phyloP scores from a whole-genome alignment of 2,113 vertebrate species.

The Labeo rohita region DNA sequence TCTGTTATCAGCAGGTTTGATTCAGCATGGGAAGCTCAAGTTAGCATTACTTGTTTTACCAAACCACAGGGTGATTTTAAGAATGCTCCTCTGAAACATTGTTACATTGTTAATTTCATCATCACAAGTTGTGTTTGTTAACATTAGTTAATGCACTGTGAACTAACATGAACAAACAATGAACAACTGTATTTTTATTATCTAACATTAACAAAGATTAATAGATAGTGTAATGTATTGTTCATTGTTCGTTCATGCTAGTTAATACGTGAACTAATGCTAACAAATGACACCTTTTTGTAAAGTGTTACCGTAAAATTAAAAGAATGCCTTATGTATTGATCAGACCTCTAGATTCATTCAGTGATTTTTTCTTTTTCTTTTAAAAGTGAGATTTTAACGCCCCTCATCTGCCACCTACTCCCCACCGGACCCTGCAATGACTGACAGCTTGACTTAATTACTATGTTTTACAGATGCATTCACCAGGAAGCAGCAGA shows the following conservation, averaged over 20 bases:
- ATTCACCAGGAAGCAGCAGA: constrained; percentile 56
- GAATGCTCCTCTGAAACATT: too few relatives aligned
- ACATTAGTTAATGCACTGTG: too few relatives aligned
- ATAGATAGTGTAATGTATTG: too few relatives aligned
- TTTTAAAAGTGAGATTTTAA: constrained; percentile 18
- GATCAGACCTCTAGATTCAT: background rate
- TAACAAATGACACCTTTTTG: too few relatives aligned
- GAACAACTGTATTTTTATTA: too few relatives aligned
- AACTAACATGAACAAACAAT: too few relatives aligned
- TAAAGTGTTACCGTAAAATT: background rate
- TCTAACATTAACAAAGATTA: too few relatives aligned
- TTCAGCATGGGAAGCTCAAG: background rate
- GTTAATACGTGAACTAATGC: too few relatives aligned
- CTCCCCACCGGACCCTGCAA: background rate
- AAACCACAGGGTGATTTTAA: background rate
- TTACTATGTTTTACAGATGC: constrained; percentile 59
- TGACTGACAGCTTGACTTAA: constrained; percentile 56
- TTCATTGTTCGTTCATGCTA: too few relatives aligned
- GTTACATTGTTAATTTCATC: too few relatives aligned
- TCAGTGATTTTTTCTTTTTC: background rate
- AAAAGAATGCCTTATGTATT: background rate
- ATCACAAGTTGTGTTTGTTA: too few relatives aligned
- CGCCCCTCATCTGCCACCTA: constrained; percentile 4
- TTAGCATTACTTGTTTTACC: background rate
- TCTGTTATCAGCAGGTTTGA: constrained; percentile 19